phyloP scores from a whole-genome alignment of 2,797 vertebrate genomes.

The Vultur gryphus region DNA sequence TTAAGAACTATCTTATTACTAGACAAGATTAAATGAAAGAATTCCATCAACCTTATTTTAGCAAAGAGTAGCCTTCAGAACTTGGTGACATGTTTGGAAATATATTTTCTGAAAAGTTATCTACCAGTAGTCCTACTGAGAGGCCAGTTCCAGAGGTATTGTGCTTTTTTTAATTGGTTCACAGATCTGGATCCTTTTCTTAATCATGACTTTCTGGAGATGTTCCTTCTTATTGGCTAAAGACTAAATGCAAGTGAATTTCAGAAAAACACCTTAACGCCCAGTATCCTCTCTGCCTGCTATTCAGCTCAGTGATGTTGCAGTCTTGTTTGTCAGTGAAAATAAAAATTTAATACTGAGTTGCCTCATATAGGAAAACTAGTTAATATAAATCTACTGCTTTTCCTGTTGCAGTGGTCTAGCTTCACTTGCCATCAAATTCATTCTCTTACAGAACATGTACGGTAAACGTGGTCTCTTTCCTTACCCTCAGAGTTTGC shows the following conservation, averaged over 20 bases:
- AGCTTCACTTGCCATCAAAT: not conserved
- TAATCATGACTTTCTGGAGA: not conserved
- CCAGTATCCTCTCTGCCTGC: not conserved
- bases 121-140: not conserved
- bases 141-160: not conserved
- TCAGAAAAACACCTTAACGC: not conserved
- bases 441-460: not conserved
- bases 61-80: not conserved
- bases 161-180: not conserved
- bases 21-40: not conserved
- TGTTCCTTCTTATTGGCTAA: not conserved
- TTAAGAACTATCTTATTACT: not conserved
- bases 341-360: not conserved
- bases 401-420: not conserved
- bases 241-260: not conserved
- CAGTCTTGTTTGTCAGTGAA: not conserved
- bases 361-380: not conserved
- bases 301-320: not conserved
- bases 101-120: not conserved
- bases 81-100: not conserved
- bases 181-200: not conserved
- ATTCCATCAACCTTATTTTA: not conserved
- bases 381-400: not conserved
- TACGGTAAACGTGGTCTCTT: not conserved
- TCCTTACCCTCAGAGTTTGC: not conserved